A percentile compares a stretch with the other conserved stretches of the same genome.
phyloP scores from a whole-genome alignment of 2,888 invertebrate species.

The Mystacides longicornis region DNA sequence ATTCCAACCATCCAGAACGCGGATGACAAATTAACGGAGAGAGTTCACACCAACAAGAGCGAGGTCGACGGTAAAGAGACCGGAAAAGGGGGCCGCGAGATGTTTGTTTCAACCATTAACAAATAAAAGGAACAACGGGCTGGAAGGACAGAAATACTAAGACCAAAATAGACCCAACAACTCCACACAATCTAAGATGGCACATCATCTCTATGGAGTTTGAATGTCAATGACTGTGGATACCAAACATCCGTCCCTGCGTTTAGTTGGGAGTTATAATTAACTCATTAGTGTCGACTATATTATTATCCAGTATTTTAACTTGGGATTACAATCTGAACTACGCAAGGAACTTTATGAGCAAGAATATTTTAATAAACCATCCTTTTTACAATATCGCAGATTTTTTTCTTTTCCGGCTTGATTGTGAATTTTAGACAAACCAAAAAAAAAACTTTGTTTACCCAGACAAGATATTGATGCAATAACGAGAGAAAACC shows the following conservation, averaged over 20 bases:
- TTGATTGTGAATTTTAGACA: too few species aligned
- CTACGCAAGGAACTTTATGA: too few species aligned
- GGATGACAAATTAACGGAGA: not conserved
- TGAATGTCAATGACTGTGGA: conserved; percentile 1
- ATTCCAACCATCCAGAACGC: not conserved
- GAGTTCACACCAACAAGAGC: not conserved
- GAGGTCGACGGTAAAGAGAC: not conserved
- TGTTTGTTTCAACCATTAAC: not conserved
- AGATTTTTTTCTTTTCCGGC: too few species aligned
- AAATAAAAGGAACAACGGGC: not conserved
- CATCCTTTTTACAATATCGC: too few species aligned
- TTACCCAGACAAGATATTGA: too few species aligned
- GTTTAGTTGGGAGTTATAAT: not conserved
- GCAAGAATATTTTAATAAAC: too few species aligned
- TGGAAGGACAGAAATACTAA: not conserved
- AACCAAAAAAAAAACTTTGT: too few species aligned
- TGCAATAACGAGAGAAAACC: too few species aligned
- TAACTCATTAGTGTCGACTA: too few species aligned
- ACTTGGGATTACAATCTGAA: too few species aligned
- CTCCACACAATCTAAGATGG: not conserved
- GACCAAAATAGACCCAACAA: not conserved
- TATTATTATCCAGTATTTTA: too few species aligned
- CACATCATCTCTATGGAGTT: not conserved
- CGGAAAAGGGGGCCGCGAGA: not conserved
- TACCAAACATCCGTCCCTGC: not conserved